Conservation (phyloP, 2,113 vertebrate species). For the Atlantisia rogersi region DNA sequence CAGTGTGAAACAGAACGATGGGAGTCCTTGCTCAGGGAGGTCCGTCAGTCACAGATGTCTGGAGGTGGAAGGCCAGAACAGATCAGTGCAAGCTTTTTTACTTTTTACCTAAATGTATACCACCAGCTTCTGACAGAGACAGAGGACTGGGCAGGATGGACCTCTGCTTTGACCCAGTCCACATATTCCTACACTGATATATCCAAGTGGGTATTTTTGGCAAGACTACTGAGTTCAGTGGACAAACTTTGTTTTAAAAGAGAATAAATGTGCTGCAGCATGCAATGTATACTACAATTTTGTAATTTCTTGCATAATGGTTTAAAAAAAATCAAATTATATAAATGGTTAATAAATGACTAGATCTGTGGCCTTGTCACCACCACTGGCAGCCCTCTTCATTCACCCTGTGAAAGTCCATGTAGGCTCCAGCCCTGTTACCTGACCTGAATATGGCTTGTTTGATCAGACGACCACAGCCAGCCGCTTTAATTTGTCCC, state of each 20-base stretch:
- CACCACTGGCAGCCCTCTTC: neutral
- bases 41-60: neutral
- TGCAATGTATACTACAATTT: neutral
- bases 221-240: neutral
- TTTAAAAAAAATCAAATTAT: neutral
- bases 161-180: neutral
- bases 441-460: neutral
- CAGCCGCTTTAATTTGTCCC: neutral
- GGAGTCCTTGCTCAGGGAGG: neutral
- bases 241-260: neutral
- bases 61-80: neutral
- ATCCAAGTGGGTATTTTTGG: neutral
- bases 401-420: neutral
- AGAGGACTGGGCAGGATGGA: neutral
- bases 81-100: neutral
- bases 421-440: neutral
- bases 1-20: neutral
- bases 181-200: neutral
- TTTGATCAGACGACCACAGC: neutral
- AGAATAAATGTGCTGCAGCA: neutral
- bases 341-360: slow-evolving; percentile 5
- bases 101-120: neutral
- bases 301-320: neutral
- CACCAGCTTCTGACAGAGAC: neutral
- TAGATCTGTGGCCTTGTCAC: neutral